Percentiles rank a stretch among this genome's conserved stretches.
Evolutionary conservation across 2,797 vertebrate species (phyloP).

Genomic region (Lophius americanus): DNA sequence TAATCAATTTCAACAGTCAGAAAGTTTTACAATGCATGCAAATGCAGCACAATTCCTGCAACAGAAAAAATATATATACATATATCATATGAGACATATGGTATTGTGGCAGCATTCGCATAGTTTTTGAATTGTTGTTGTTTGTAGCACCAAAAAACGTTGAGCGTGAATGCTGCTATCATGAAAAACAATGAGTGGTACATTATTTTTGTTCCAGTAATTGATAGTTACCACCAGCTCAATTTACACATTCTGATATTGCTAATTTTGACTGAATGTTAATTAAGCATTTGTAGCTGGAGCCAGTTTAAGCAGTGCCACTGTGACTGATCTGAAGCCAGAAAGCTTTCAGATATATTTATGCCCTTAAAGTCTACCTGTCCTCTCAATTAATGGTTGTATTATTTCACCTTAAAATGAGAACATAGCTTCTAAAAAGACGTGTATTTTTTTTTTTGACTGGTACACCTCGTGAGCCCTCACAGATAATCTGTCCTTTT

Average conservation of each 20-base stretch:
- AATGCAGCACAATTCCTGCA: not conserved
- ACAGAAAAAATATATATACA: not conserved
- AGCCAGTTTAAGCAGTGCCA: constrained; percentile 29
- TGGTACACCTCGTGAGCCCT: not conserved
- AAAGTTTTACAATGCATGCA: too few species aligned
- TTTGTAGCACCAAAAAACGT: not conserved
- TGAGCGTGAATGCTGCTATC: not conserved
- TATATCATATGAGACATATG: not conserved
- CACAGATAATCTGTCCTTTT: constrained; percentile 1
- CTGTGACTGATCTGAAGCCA: constrained; percentile 27
- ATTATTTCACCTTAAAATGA: constrained; percentile 24
- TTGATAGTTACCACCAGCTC: not conserved
- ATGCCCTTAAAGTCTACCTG: constrained; percentile 32
- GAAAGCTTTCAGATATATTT: constrained; percentile 9
- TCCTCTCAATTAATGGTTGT: constrained; percentile 13
- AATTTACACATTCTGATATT: constrained; percentile 18
- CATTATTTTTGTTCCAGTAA: constrained; percentile 5
- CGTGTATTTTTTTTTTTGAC: constrained; percentile 8
- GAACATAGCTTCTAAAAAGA: constrained; percentile 3
- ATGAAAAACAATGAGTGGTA: not conserved
- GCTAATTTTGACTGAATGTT: constrained; percentile 40
- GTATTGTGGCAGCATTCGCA: not conserved
- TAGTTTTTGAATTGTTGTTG: not conserved
- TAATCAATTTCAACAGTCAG: too few species aligned
- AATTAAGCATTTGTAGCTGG: constrained; percentile 41